A percentile compares a stretch with the other conserved stretches of the same genome.
These are phyloP conservation scores for Drosophila kurseongensis DNA, from an alignment of 1,140 invertebrate species.

Conservation along the genomic window DNA sequence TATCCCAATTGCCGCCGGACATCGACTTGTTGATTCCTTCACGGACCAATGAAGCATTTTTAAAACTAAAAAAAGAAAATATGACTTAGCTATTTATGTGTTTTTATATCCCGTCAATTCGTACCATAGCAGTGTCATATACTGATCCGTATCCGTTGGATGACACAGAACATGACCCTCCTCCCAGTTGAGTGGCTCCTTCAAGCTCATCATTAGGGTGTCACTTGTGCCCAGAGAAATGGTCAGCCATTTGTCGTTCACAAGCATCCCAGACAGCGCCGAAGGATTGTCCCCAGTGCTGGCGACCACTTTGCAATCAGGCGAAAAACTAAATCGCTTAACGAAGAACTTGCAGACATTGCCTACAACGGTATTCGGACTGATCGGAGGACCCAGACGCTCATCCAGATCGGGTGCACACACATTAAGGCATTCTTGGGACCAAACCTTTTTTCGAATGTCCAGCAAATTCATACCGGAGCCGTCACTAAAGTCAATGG, in stretches of 20 bases:
- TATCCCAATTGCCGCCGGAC: conserved; percentile 92
- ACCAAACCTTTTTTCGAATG: conserved; percentile 92
- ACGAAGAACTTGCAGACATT: conserved; percentile 92
- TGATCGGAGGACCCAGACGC: conserved; percentile 90
- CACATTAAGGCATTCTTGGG: conserved; percentile 89
- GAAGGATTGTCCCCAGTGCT: conserved; percentile 98
- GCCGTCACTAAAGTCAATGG: conserved; percentile 96
- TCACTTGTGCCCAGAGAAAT: conserved; percentile 97
- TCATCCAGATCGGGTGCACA: conserved; percentile 89
- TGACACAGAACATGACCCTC: conserved; percentile 95
- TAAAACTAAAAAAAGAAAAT: conserved; percentile 89
- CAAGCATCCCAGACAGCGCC: conserved; percentile 92
- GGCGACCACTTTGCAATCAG: conserved; percentile 92
- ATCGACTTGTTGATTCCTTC: conserved; percentile 92
- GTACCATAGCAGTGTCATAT: conserved; percentile 96
- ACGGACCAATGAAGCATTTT: conserved; percentile 96
- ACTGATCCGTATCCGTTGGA: conserved; percentile 90
- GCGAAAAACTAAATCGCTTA: conserved; percentile 92
- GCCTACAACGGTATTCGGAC: conserved; percentile 89
- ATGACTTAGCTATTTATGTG: not conserved
- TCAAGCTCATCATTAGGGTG: conserved; percentile 93
- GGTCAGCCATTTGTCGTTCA: conserved; percentile 92
- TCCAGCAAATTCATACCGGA: conserved; percentile 99
- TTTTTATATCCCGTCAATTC: conserved; percentile 6
- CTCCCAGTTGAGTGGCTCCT: conserved; percentile 87